Conservation (phyloP, 2,888 invertebrate species). For the Epiperipatus broadwayi region DNA sequence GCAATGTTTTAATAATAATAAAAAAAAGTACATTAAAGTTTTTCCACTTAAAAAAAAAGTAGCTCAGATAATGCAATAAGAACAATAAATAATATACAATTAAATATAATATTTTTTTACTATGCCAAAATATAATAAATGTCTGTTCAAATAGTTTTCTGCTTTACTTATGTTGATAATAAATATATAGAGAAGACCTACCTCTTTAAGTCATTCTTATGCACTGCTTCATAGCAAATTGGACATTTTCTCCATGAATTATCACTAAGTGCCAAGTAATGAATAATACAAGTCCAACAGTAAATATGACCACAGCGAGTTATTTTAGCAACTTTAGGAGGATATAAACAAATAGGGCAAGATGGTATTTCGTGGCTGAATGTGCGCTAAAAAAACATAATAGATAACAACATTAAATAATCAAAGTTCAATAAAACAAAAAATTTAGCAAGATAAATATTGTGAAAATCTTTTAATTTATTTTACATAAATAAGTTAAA, state of each 20-base stretch:
- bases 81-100: constrained; percentile 18
- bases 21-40: too few species aligned
- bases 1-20: too few species aligned
- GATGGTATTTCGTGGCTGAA: constrained; percentile 33
- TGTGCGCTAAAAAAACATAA: constrained; percentile 22
- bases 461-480: not conserved
- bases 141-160: not conserved
- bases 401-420: not conserved
- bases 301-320: constrained; percentile 86
- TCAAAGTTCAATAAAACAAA: not conserved
- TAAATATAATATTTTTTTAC: constrained; percentile 18
- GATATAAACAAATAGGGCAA: constrained; percentile 80
- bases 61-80: too few species aligned
- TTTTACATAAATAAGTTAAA: not conserved
- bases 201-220: constrained; percentile 63
- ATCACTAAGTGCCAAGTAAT: constrained; percentile 69
- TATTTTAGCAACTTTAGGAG: constrained; percentile 69
- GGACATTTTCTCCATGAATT: constrained; percentile 67
- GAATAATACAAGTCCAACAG: constrained; percentile 86
- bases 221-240: constrained; percentile 67
- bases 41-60: too few species aligned
- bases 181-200: constrained; percentile 23
- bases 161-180: not conserved
- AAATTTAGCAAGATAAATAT: not conserved
- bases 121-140: not conserved